Evolutionary conservation across 2,888 invertebrate genomes (phyloP).

Genomic region (Drosophila maculinotata): DNA sequence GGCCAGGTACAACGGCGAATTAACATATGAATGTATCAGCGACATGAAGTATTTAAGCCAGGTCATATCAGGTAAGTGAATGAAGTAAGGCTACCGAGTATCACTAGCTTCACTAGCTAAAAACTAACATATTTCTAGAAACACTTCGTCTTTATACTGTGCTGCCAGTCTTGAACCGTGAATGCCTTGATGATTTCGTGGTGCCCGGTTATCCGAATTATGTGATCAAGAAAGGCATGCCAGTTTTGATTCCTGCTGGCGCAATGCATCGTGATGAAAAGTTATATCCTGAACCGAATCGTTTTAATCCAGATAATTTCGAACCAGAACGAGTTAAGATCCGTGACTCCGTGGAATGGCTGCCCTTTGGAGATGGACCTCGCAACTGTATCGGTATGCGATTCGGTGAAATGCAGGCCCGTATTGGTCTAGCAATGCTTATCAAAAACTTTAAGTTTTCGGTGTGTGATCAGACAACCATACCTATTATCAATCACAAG

Average conservation of each 20-base stretch:
- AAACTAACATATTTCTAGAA: constrained; percentile 46
- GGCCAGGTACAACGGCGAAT: constrained; percentile 78
- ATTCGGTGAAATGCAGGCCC: constrained; percentile 82
- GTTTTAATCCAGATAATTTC: constrained; percentile 88
- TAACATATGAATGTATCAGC: constrained; percentile 83
- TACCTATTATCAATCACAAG: constrained; percentile 65
- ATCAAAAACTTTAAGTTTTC: constrained; percentile 76
- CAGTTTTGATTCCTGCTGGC: constrained; percentile 86
- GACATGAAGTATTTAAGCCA: constrained; percentile 86
- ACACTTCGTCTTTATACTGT: constrained; percentile 87
- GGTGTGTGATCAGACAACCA: constrained; percentile 66
- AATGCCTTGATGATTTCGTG: constrained; percentile 86
- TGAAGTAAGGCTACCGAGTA: too few species aligned
- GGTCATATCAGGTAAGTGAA: constrained; percentile 85
- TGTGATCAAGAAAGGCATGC: constrained; percentile 86
- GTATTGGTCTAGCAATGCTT: constrained; percentile 74
- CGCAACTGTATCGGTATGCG: constrained; percentile 83
- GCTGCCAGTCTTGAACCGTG: constrained; percentile 86
- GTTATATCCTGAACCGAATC: constrained; percentile 87
- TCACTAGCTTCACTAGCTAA: not conserved
- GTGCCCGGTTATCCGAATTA: constrained; percentile 85
- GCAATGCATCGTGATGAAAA: constrained; percentile 87
- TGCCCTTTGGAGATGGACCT: constrained; percentile 84
- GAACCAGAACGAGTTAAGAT: constrained; percentile 86
- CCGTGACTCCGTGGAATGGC: constrained; percentile 83